Percentiles rank a stretch among this genome's conserved stretches.
Evolutionary conservation across 2,113 vertebrate genomes (phyloP).

Genomic region (Phalacrocorax aristotelis): DNA sequence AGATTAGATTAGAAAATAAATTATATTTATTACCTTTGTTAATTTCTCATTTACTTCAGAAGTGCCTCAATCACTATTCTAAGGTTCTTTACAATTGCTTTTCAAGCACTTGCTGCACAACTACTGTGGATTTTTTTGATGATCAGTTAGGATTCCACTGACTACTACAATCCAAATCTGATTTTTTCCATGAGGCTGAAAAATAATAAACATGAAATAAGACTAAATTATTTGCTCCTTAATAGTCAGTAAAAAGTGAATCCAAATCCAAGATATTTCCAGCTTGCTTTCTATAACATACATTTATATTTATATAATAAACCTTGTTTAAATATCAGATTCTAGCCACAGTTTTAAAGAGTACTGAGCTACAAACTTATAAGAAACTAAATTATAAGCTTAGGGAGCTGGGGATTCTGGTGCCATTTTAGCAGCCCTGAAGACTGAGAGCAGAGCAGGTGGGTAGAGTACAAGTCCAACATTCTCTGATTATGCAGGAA

Average conservation of each 20-base stretch:
- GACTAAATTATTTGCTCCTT: not conserved
- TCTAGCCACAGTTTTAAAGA: not conserved
- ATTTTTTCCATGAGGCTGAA: not conserved
- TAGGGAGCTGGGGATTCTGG: constrained; percentile 24
- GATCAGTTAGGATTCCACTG: not conserved
- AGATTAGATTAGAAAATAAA: not conserved
- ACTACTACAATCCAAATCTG: not conserved
- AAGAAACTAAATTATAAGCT: constrained; percentile 33
- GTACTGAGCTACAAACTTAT: not conserved
- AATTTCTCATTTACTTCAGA: not conserved
- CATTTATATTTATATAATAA: constrained; percentile 3
- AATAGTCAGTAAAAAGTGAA: not conserved
- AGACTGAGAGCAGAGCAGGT: not conserved
- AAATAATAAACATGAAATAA: not conserved
- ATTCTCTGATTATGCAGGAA: not conserved
- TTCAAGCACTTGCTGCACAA: not conserved
- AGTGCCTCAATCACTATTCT: not conserved
- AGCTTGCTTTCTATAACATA: not conserved
- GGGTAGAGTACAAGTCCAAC: not conserved
- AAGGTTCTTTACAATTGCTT: not conserved
- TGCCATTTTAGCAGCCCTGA: not conserved
- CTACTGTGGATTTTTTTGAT: not conserved
- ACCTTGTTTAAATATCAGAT: constrained; percentile 36
- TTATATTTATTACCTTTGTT: not conserved
- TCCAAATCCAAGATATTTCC: not conserved